A percentile compares a stretch with the other conserved stretches of the same genome.
Conservation (phyloP, 2,888 invertebrate species). For the Toxonevra muliebris region DNA sequence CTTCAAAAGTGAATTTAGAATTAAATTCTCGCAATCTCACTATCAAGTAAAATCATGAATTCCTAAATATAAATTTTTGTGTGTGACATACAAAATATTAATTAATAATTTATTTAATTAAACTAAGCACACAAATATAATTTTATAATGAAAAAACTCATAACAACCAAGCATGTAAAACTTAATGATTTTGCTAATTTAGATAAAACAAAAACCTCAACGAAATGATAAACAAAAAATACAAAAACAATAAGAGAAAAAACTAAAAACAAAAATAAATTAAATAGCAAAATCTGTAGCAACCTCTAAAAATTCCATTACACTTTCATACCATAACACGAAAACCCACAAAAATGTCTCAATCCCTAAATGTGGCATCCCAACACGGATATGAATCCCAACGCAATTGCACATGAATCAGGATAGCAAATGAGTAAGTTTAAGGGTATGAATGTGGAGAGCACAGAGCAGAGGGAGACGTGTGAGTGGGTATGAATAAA, state of each 20-base stretch:
- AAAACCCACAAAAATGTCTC: conserved; percentile 58
- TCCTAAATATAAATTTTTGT: too few species aligned
- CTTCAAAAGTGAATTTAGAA: too few species aligned
- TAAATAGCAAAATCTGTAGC: conserved; percentile 36
- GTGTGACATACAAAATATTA: too few species aligned
- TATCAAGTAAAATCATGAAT: too few species aligned
- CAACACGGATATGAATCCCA: conserved; percentile 9
- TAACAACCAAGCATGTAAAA: conserved; percentile 32
- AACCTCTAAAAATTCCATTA: conserved; percentile 59
- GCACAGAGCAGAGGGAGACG: conserved; percentile 22
- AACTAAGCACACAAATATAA: too few species aligned
- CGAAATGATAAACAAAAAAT: too few species aligned
- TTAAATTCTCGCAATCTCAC: too few species aligned
- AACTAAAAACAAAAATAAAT: conserved; percentile 6
- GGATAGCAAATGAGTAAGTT: background rate
- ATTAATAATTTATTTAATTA: too few species aligned
- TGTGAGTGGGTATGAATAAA: background rate
- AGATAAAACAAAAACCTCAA: conserved; percentile 47
- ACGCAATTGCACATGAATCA: conserved; percentile 22
- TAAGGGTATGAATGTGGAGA: background rate
- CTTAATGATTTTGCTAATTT: conserved; percentile 52
- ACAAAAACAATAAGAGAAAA: too few species aligned
- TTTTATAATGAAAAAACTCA: background rate
- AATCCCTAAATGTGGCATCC: conserved; percentile 54
- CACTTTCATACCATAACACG: conserved; percentile 57